These are phyloP conservation scores for Eubasilissa regina DNA, from an alignment of 1,140 invertebrate genomes.

Conservation along the genomic window DNA sequence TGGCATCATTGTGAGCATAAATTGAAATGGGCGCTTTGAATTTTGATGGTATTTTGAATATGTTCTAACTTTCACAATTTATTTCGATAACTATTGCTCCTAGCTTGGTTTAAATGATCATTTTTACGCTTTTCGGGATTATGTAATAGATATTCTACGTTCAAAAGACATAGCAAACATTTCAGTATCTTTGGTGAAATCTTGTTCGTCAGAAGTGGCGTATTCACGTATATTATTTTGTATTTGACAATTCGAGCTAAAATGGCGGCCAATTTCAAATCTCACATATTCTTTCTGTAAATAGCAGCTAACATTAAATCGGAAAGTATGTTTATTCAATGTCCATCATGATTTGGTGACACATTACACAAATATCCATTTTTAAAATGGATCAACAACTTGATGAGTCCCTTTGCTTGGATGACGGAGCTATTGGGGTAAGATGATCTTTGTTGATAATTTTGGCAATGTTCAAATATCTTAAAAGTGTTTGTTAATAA, in stretches of 20 bases:
- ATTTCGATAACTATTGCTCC: constrained; percentile 20
- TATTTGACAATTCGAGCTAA: constrained; percentile 52
- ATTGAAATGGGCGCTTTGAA: constrained; percentile 56
- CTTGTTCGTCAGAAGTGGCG: constrained; percentile 48
- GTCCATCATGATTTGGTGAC: constrained; percentile 28
- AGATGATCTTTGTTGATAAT: constrained; percentile 47
- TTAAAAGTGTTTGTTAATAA: background rate
- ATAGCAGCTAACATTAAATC: constrained; percentile 8
- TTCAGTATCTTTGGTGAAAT: constrained; percentile 23
- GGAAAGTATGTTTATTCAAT: constrained; percentile 16
- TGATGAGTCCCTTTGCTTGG: constrained; percentile 66
- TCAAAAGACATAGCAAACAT: background rate
- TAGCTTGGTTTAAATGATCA: background rate
- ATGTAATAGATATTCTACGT: constrained; percentile 1
- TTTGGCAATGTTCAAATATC: constrained; percentile 11
- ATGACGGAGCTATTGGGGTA: constrained; percentile 65
- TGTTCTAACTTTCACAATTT: constrained; percentile 23
- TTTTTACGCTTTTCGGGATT: background rate
- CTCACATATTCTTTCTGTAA: constrained; percentile 29
- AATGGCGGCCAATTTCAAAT: constrained; percentile 59
- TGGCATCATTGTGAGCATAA: constrained; percentile 44
- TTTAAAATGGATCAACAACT: constrained; percentile 67
- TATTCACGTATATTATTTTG: constrained; percentile 52
- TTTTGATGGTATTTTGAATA: constrained; percentile 46
- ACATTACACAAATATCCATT: background rate